Base-by-base conservation (phyloP, 2,113 vertebrate species). In the Mobula birostris region DNA sequence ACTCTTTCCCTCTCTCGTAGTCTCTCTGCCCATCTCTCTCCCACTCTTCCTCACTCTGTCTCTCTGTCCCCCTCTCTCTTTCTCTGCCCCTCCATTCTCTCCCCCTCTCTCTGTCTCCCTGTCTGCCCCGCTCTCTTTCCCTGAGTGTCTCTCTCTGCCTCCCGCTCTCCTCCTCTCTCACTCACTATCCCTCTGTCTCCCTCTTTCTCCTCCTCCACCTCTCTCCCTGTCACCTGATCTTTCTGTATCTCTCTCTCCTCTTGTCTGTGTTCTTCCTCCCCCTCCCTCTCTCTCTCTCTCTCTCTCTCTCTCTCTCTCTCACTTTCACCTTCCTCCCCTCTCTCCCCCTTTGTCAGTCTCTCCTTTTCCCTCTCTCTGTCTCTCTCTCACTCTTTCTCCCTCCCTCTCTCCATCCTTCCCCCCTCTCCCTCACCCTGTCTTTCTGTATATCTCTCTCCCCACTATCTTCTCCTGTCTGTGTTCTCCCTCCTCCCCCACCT, bases 21-120 rank as follows among this genome's bases (percentile, higher is more conserved):
- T 21, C 3, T 74, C n/a, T n/a, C n/a, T n/a, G n/a, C n/a, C n/a
- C n/a, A n/a, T n/a, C n/a, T n/a, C 7, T 17, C 24, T 21, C 72
- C 8, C 72, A 14, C 72, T 94, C 94, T 95, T 94, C 94, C 94
- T 94, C 95, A 95, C 94, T 95, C 27, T 77, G 80, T 91, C 83
- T 87, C 56, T 93, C 68, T 79, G 70, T 29, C 58, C 80, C 29
- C 78, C 68, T 83, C 29, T 48, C 68, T 72, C 0, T 27, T 11
- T 61, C 80, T 66, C 63, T 29, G 48, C 5, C 40, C 9, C 70
- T n/a, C 93, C 94, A 12, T 11, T 74, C 56, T 56, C 36, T 27
- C 29, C 56, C 7, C 82, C 82, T 27, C 29, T 32, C 82, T 32
- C 15, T 21, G 17, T 15, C 82, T 32, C 14, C 12, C 4, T 32